phyloP scores from a whole-genome alignment of 2,113 vertebrate genomes.

The Labeo catla region DNA sequence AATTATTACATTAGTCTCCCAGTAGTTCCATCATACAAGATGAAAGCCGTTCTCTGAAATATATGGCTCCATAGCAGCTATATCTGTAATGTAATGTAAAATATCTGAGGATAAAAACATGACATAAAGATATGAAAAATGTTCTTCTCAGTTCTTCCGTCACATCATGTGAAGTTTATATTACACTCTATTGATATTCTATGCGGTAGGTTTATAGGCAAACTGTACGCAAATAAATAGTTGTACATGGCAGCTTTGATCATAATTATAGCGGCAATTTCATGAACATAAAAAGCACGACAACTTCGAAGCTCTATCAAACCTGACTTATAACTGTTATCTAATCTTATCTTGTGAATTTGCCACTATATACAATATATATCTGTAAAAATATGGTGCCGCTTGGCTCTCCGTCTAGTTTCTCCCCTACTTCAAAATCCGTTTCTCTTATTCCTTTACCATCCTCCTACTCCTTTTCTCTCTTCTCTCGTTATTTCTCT shows the following conservation, averaged over 20 bases:
- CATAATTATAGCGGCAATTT: constrained; percentile 56
- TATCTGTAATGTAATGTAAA: constrained; percentile 46
- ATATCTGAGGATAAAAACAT: constrained; percentile 47
- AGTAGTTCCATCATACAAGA: not conserved
- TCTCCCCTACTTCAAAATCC: constrained; percentile 22
- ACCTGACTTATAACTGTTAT: constrained; percentile 37
- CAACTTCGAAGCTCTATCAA: constrained; percentile 47
- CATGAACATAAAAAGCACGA: constrained; percentile 56
- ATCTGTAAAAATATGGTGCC: constrained; percentile 29
- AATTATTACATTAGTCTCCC: not conserved
- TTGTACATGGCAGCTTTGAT: constrained; percentile 46
- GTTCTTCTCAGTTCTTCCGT: not conserved
- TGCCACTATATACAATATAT: constrained; percentile 36
- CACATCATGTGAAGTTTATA: constrained; percentile 24
- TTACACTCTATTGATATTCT: constrained; percentile 38
- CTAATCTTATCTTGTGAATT: constrained; percentile 26
- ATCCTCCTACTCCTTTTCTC: constrained; percentile 51
- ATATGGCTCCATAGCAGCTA: constrained; percentile 57
- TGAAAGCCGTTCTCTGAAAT: constrained; percentile 39
- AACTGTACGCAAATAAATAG: constrained; percentile 59
- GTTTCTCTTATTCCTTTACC: constrained; percentile 45
- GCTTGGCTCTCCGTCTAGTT: constrained; percentile 18
- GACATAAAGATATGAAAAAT: constrained; percentile 49
- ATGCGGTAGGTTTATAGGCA: constrained; percentile 51
- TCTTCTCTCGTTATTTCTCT: constrained; percentile 46